Conservation (phyloP, 2,797 vertebrate species). For the Paratrypauchen microcephalus region DNA sequence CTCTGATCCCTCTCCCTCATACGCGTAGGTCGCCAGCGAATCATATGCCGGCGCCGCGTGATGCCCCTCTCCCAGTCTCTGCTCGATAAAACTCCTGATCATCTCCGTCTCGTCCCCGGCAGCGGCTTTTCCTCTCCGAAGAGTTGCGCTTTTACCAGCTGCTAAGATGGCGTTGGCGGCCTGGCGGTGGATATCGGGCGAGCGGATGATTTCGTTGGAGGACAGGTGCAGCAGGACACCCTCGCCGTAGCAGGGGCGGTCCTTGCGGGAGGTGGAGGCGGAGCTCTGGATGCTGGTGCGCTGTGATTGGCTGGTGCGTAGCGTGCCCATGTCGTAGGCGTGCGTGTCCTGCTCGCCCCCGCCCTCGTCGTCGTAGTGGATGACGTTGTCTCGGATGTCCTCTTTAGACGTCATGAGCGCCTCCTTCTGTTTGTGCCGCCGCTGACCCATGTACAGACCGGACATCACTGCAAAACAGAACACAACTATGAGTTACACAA, state of each 20-base stretch:
- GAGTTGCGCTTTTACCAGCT: not conserved
- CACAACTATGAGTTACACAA: not conserved
- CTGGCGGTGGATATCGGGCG: constrained; percentile 57
- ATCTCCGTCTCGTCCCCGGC: constrained; percentile 74
- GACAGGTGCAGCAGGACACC: constrained; percentile 53
- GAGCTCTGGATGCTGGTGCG: constrained; percentile 19
- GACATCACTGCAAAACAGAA: constrained; percentile 80
- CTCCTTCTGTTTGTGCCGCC: constrained; percentile 88
- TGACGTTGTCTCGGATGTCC: constrained; percentile 93
- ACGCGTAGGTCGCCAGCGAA: constrained; percentile 87
- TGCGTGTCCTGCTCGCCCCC: constrained; percentile 94
- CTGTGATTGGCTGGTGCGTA: constrained; percentile 76
- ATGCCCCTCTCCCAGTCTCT: constrained; percentile 83
- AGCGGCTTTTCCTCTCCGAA: constrained; percentile 1
- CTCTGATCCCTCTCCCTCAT: constrained; percentile 85
- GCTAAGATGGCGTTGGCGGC: constrained; percentile 38
- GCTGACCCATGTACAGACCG: constrained; percentile 86
- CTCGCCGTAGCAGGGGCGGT: constrained; percentile 44
- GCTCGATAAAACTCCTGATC: constrained; percentile 85
- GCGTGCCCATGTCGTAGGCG: constrained; percentile 90
- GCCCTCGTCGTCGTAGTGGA: constrained; percentile 96
- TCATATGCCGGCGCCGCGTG: constrained; percentile 83
- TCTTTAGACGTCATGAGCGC: constrained; percentile 93
- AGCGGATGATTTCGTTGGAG: constrained; percentile 23
- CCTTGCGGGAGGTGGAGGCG: constrained; percentile 19